Percentiles rank a stretch among this genome's conserved stretches.
These are phyloP conservation scores for Sericinus montela DNA, from an alignment of 2,888 invertebrate genomes.

Conservation along the genomic window DNA sequence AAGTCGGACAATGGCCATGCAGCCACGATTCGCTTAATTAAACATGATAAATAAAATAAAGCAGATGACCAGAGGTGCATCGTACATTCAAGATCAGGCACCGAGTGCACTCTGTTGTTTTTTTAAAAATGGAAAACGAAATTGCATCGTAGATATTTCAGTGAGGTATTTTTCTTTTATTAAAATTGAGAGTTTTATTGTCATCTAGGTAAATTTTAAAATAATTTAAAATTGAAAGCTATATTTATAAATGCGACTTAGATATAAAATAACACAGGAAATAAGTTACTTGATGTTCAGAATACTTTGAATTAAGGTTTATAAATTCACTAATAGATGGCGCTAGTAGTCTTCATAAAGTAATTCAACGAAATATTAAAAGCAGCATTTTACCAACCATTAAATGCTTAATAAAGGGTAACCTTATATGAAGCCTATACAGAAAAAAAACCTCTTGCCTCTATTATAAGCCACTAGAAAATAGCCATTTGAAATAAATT, in stretches of 20 bases:
- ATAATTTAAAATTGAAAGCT: no score
- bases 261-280: no score
- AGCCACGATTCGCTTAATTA: constrained; percentile 69
- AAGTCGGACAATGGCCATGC: constrained; percentile 70
- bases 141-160: constrained; percentile 18
- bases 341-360: background rate
- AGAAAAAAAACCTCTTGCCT: no score
- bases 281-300: no score
- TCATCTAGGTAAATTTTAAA: background rate
- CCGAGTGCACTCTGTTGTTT: constrained; percentile 24
- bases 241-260: no score
- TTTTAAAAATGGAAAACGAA: constrained; percentile 28
- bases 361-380: background rate
- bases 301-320: no score
- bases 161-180: background rate
- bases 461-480: no score
- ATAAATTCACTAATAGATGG: background rate
- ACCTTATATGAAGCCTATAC: no score
- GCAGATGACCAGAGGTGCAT: constrained; percentile 26
- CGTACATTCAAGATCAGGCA: constrained; percentile 31
- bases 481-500: no score
- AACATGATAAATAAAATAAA: constrained; percentile 62
- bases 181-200: background rate
- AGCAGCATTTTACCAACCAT: no score
- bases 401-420: no score